These are phyloP conservation scores for Cinclus cinclus DNA, from an alignment of 2,113 vertebrate species.

Conservation along the genomic window DNA sequence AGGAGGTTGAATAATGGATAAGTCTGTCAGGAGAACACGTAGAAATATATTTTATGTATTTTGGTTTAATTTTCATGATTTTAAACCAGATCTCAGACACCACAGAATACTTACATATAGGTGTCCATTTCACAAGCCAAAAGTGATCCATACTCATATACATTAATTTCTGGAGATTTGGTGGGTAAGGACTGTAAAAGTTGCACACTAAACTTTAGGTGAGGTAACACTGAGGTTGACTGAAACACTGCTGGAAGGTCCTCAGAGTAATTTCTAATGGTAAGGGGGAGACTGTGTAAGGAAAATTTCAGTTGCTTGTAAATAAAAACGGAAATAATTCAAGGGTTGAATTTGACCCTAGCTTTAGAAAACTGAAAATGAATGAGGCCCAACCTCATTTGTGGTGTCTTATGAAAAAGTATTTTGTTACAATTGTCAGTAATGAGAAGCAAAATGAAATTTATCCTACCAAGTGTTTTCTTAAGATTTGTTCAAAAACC, in stretches of 20 bases:
- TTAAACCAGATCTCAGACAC: not conserved
- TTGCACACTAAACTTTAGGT: not conserved
- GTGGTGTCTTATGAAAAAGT: not conserved
- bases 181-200: not conserved
- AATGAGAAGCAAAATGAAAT: not conserved
- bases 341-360: not conserved
- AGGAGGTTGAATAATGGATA: not conserved
- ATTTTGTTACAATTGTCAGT: not conserved
- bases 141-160: not conserved
- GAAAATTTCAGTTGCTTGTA: not conserved
- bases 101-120: not conserved
- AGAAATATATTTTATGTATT: not conserved
- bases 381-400: not conserved
- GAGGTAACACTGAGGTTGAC: not conserved
- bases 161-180: not conserved
- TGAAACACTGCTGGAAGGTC: not conserved
- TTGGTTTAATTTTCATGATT: not conserved
- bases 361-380: not conserved
- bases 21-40: not conserved
- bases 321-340: not conserved
- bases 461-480: not conserved
- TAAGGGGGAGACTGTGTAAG: not conserved
- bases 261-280: not conserved
- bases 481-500: not conserved
- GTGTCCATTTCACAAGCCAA: not conserved